Evolutionary conservation across 35 echinoderm and acorn worm genomes (phyloP), one percentile per base, ranked within the genome.

Genomic region (Nesometra sesokonis): DNA sequence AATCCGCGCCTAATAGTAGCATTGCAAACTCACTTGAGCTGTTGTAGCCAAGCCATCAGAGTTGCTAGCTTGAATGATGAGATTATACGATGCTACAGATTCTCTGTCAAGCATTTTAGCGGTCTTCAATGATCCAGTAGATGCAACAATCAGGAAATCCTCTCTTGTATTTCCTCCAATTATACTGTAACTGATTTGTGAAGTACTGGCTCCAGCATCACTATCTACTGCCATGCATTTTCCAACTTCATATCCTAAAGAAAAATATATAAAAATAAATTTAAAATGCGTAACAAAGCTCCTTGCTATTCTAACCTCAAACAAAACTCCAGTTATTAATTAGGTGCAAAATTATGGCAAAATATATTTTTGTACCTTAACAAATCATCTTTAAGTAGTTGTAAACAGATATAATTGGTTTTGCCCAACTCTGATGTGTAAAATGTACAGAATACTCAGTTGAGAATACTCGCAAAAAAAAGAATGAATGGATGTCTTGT

Each of bases 111-210:
- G 81, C 5, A 35, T 19, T 43, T 17, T n/a, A 0, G 76, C 85
- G 11, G 92, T 97, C 23, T 78, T 88, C 32, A 97, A 93, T 35
- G 77, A 34, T 21, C 94, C 94, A 0, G 84, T 86, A 0, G 34
- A 46, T 4, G 91, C 47, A 76, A 91, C 79, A 37, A 97, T 91
- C 0, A 37, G 35, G 86, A 97, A 97, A 11, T 90, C 89, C 0
- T 35, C 32, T 0, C 36, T 32, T 1, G 33, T 19, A 67, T 27
- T 67, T 19, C 52, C 52, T 67, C 52, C 52, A 67, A 67, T 67
- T 2, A 67, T 67, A 19, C 52, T 67, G 52, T 67, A 67, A 67
- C 7, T 17, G 0, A 67, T 27, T 27, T 67, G 52, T 67, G 52
- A 67, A 17, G 52, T 27, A 27, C 23, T 19, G 21, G 11, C 23